Base-by-base conservation (phyloP, 1,140 invertebrate genomes). In the Ganaspis sp. region DNA sequence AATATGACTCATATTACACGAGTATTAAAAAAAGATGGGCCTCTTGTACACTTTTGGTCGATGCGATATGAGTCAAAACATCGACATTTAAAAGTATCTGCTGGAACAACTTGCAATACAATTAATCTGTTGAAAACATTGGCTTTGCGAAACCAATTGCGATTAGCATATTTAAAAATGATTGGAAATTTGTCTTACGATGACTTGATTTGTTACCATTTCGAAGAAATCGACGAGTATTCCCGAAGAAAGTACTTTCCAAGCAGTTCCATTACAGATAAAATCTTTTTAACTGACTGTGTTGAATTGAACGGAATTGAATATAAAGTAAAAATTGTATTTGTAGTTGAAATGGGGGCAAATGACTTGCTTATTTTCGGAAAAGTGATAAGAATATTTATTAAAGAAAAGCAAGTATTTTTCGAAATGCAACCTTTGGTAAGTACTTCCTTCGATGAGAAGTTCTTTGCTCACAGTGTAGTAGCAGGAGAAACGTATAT, bases 1-100 rank as follows among this genome's bases (percentile, higher is more conserved):
- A 75, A 78, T 12, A 72, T 76, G 69, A 75, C 76, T 12, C 81
- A 82, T 34, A 15, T 77, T 17, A 4, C 12, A 12, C 34, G 26
- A 69, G 9, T 69, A 42, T 29, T 72, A 19, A 69, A 64, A 72
- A 76, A 78, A 12, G 75, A 77, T 77, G 81, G 81, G 38, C 78
- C 78, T 45, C 72, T 69, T 37, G 69, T 82, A 19, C 34, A 69
- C 17, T 78, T 21, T 70, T 82, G 69, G 73, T 29, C 70, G n/a
- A 83, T 83, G 76, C 64, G 81, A 71, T 78, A 73, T 38, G 81
- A 83, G 54, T 80, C 76, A 1, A 78, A 83, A 34, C 78, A 83
- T 19, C 69, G 77, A 6, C 34, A 75, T 70, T 72, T 80, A n/a
- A 80, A 80, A 80, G 49, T 64, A 75, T 42, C 71, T 19, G 70